Evolutionary conservation across 2,888 invertebrate species (phyloP), one percentile per base, ranked within the genome.

Genomic region (Aphidius colemani): DNA sequence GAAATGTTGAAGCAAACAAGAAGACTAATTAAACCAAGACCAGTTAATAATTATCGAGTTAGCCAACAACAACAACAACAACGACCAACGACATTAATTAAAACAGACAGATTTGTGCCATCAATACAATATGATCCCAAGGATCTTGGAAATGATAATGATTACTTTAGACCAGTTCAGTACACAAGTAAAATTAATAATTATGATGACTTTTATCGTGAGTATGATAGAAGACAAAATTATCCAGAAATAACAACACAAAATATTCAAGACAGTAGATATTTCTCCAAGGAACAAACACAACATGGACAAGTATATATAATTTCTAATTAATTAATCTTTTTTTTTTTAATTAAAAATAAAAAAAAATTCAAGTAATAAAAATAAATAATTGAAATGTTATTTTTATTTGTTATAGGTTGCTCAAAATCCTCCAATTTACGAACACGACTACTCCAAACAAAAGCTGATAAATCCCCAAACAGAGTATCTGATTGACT

Each of bases 101-200:
- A 66, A 8, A 69, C 68, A 4, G 69, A 72, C 2, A 78, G 77
- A 63, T 82, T 82, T 61, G 67, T 82, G 1, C 82, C 82, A 0
- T 82, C 82, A 1, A 72, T 82, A 1, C 81, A 81, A 55, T 82
- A 77, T 66, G 74, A 82, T 65, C 82, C 82, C 0, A 74, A 74
- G 59, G 74, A 76, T 7, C 61, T 74, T 1, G 73, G 68, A 0
- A 65, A 66, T 49, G 77, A 78, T 18, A 68, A 63, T 9, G 77
- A 80, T 30, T 79, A 78, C 59, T 82, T 82, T 57, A 73, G 74
- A 5, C 82, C 82, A 0, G 71, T 82, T 6, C 73, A 72, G 58
- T 78, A 78, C 63, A 71, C 65, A 30, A 77, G 75, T 63, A 30
- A 30, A 30, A 30, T 30, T 30, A 53, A 70, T 48, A 72, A 69